These are phyloP conservation scores for Cordylochernes scorpioides DNA, from an alignment of 2,888 invertebrate genomes.

Conservation along the genomic window DNA sequence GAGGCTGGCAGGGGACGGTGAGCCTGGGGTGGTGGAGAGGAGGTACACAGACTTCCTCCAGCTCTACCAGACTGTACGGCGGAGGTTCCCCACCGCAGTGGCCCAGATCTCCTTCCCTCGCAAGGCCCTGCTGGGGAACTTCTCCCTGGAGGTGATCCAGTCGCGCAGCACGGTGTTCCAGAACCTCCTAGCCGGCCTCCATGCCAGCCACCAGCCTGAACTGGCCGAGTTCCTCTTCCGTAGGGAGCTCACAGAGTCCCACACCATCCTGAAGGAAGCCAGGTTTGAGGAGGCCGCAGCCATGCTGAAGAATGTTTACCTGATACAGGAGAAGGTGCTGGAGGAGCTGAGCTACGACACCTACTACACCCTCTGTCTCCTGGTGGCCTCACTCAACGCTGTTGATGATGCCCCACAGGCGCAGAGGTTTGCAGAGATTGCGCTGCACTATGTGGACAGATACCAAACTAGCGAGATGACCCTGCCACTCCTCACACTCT, in stretches of 20 bases:
- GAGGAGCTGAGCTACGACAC: constrained; percentile 17
- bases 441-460: constrained; percentile 14
- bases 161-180: constrained; percentile 22
- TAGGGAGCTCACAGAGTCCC: constrained; percentile 18
- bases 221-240: constrained; percentile 21
- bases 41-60: constrained; percentile 23
- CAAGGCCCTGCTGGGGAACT: constrained; percentile 22
- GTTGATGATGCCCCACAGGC: constrained; percentile 18
- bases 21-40: constrained; percentile 19
- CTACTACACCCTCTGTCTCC: constrained; percentile 18
- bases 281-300: constrained; percentile 18
- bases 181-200: constrained; percentile 20
- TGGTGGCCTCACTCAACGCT: constrained; percentile 18
- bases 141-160: constrained; percentile 20
- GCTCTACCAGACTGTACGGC: constrained; percentile 18
- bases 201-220: constrained; percentile 19
- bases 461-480: constrained; percentile 16
- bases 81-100: constrained; percentile 18
- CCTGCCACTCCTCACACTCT: constrained; percentile 18
- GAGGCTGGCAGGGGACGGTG: constrained; percentile 16
- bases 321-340: constrained; percentile 20
- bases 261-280: constrained; percentile 16
- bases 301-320: constrained; percentile 18
- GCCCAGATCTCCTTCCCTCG: constrained; percentile 21
- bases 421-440: constrained; percentile 19